These are phyloP conservation scores for Uropetala carovei DNA, from an alignment of 2,888 invertebrate genomes.

Conservation along the genomic window DNA sequence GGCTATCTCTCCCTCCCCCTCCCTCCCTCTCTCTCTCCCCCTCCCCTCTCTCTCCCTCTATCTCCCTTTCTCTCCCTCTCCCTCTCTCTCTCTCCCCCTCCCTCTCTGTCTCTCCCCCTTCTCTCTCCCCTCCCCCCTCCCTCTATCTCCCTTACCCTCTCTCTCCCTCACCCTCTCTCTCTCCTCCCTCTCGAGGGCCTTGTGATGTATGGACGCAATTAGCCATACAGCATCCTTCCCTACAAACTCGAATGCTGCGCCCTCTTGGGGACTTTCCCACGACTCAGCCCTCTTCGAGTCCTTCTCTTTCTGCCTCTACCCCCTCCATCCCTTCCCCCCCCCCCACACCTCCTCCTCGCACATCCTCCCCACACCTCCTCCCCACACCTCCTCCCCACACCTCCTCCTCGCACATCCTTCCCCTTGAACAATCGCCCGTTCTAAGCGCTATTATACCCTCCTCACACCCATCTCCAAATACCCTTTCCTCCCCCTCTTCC, in stretches of 20 bases:
- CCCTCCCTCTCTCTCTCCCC: neutral
- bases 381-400: no score
- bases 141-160: neutral
- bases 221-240: conserved; percentile 47
- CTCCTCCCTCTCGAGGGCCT: neutral
- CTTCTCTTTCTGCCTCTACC: neutral
- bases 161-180: neutral
- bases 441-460: neutral
- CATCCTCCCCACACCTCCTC: no score
- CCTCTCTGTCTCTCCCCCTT: neutral
- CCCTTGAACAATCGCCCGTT: no score
- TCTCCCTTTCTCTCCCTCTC: neutral
- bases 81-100: no score
- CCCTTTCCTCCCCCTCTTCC: neutral
- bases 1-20: neutral
- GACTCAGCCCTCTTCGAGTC: neutral
- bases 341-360: no score
- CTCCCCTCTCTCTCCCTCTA: no score
- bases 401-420: no score
- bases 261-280: conserved; percentile 41
- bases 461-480: neutral
- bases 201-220: conserved; percentile 61
- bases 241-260: neutral
- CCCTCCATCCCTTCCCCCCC: no score
- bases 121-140: neutral